phyloP scores from a whole-genome alignment of 1,140 invertebrate species.

The Euura lappo region DNA sequence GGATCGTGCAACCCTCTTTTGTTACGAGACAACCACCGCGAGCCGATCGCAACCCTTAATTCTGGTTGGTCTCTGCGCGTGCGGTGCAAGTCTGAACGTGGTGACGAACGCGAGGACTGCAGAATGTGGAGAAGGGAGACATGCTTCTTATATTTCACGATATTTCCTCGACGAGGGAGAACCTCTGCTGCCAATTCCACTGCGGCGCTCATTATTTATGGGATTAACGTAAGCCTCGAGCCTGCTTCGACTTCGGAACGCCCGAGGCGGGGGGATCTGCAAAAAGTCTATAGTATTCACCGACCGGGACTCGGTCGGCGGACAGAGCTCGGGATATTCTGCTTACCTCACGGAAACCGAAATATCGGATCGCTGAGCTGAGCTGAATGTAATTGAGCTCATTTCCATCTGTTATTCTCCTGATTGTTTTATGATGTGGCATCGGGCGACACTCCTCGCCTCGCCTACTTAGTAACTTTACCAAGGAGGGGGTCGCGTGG shows the following conservation, averaged over 20 bases:
- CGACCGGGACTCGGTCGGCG: background rate
- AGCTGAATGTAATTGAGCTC: constrained; percentile 5
- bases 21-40: background rate
- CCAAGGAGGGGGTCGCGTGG: background rate
- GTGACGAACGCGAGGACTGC: too few species aligned
- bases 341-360: background rate
- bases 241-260: background rate
- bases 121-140: too few species aligned
- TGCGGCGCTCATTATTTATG: constrained; percentile 2
- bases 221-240: constrained; percentile 5
- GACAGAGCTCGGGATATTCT: background rate
- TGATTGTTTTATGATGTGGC: constrained; percentile 5
- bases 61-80: background rate
- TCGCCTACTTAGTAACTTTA: background rate
- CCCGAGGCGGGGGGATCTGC: background rate
- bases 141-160: too few species aligned
- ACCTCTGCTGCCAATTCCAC: background rate
- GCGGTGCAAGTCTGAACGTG: background rate
- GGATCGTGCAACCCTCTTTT: background rate
- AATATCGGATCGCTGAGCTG: constrained; percentile 2
- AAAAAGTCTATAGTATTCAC: background rate
- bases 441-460: background rate
- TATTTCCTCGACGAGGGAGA: too few species aligned
- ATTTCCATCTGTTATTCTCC: constrained; percentile 7
- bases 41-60: background rate